Evolutionary conservation across 2,113 vertebrate genomes (phyloP).

Genomic region (Pica pica): DNA sequence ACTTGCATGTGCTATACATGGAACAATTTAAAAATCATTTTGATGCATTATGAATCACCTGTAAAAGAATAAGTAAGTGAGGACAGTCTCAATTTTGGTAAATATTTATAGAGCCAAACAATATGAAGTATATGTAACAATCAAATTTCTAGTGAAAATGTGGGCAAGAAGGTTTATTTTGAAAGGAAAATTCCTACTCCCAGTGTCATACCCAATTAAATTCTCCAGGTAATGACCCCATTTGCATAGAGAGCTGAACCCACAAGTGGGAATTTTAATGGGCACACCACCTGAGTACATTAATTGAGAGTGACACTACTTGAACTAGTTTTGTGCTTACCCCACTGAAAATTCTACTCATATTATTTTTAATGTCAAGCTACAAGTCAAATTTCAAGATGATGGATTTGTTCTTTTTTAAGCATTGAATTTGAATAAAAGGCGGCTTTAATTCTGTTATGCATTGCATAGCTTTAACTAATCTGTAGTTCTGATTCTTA

Average conservation of each 20-base stretch:
- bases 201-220: conserved; percentile 93
- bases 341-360: conserved; percentile 86
- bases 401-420: conserved; percentile 89
- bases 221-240: conserved; percentile 91
- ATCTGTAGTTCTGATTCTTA: conserved; percentile 75
- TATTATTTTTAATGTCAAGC: conserved; percentile 91
- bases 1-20: conserved; percentile 16
- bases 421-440: conserved; percentile 83
- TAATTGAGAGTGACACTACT: conserved; percentile 94
- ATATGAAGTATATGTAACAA: conserved; percentile 72
- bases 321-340: conserved; percentile 87
- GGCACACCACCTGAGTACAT: conserved; percentile 87
- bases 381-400: conserved; percentile 88
- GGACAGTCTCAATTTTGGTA: conserved; percentile 66
- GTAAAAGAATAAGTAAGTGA: conserved; percentile 59
- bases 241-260: conserved; percentile 90
- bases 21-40: conserved; percentile 53
- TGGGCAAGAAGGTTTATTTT: conserved; percentile 86
- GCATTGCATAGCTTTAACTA: conserved; percentile 77
- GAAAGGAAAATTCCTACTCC: conserved; percentile 79
- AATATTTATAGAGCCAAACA: conserved; percentile 79
- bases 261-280: conserved; percentile 90
- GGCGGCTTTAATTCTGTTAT: conserved; percentile 75
- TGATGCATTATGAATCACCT: conserved; percentile 60
- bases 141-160: conserved; percentile 77